Base-by-base conservation (phyloP, 2,797 vertebrate genomes). In the Pangasius sanitwongsei region DNA sequence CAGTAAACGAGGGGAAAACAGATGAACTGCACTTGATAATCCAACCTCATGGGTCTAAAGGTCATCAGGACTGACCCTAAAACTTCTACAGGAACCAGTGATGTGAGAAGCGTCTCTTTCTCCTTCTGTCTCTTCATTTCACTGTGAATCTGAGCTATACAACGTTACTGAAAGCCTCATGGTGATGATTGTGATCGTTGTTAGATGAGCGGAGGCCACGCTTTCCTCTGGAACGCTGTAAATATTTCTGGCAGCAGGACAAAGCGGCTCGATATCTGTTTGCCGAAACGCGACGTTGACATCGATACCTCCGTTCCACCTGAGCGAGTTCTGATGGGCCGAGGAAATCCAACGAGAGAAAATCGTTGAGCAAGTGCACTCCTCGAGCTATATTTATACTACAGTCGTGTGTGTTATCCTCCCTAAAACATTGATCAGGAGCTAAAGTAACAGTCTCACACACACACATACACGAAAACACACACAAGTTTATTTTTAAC, bases 341-440 rank as follows among this genome's bases (percentile, higher is more conserved):
- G 65, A 74, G 82, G 85, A 88, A 90, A 91, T 85, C 77, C 86
- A 9, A 34, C 72, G 23, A 89, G 44, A 90, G 86, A 53, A 90
- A 84, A 80, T 85, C 59, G 72, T 90, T 90, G 5, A 11, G 65
- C 80, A 2, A 55, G 82, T 81, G 61, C 87, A 67, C 77, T 89
- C 88, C 83, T 70, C 55, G 16, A 83, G 86, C 77, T 87, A 69
- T 70, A 88, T 82, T 63, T 90, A 74, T 53, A 86, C 83, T 53
- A 31, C 61, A 67, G 63, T 5, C 63, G 28, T 1, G 86, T 31
- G 86, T 59, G 84, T 90, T 89, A 77, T 87, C 67, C 50, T 31
- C 28, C 41, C 57, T 37, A 16, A 75, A 63, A 44, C 90, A 91
- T 91, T 77, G n/a, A 67, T 85, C 55, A 86, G 83, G 55, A 59